A percentile compares a stretch with the other conserved stretches of the same genome.
These are phyloP conservation scores for Heliconius himera DNA, from an alignment of 1,140 invertebrate genomes.

Conservation along the genomic window DNA sequence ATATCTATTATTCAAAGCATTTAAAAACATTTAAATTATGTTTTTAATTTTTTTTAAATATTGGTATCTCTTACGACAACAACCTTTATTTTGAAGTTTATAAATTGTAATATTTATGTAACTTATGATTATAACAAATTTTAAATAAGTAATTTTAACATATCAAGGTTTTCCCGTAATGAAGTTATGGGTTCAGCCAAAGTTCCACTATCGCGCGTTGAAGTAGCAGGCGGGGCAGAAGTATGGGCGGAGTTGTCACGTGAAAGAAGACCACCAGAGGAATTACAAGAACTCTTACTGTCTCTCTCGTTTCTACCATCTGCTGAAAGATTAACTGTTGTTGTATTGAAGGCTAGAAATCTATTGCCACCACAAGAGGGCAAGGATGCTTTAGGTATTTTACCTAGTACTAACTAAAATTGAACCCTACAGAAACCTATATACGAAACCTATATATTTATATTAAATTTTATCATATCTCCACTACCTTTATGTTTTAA, in stretches of 20 bases:
- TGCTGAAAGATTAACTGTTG: constrained; percentile 91
- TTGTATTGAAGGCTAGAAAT: constrained; percentile 92
- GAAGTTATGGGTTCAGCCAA: constrained; percentile 90
- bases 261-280: constrained; percentile 89
- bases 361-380: constrained; percentile 85
- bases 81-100: too few relatives aligned
- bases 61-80: too few relatives aligned
- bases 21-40: too few relatives aligned
- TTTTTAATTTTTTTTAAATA: too few relatives aligned
- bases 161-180: constrained; percentile 87
- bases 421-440: too few relatives aligned
- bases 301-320: constrained; percentile 93
- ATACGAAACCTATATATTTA: too few relatives aligned
- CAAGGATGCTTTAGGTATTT: constrained; percentile 82
- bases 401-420: too few relatives aligned
- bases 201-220: constrained; percentile 86
- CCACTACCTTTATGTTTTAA: too few relatives aligned
- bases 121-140: background rate
- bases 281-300: constrained; percentile 90
- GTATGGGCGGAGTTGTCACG: constrained; percentile 90
- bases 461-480: too few relatives aligned
- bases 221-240: constrained; percentile 87
- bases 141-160: background rate
- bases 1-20: too few relatives aligned
- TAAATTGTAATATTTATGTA: too few relatives aligned